These are phyloP conservation scores for silkworm (Bombyx mori) DNA, from an alignment of 1,140 invertebrate species.

Conservation along the genomic window ASM3026992v2 NC_085123.1:10290001-10290500, in stretches of 20 bases:
- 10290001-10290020: too few relatives aligned
- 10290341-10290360: slow-evolving; percentile 59
- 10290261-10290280: slow-evolving; percentile 28
- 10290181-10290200: too few relatives aligned
- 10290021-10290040: too few relatives aligned
- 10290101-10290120: too few relatives aligned
- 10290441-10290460: slow-evolving; percentile 49
- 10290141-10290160: too few relatives aligned
- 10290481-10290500: slow-evolving; percentile 21
- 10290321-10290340: slow-evolving; percentile 61
- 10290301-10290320: slow-evolving; percentile 56
- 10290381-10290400: slow-evolving; percentile 16
- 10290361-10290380: slow-evolving; percentile 35
- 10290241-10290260: slow-evolving; percentile 19
- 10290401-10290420: slow-evolving; percentile 61
- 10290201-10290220: too few relatives aligned
- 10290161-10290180: too few relatives aligned
- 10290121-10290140: too few relatives aligned
- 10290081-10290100: too few relatives aligned
- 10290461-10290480: slow-evolving; percentile 60
- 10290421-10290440: slow-evolving; percentile 51
- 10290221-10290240: too few relatives aligned
- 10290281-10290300: slow-evolving; percentile 7
- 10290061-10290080: too few relatives aligned
- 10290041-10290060: too few relatives aligned